Evolutionary conservation across 2,888 invertebrate genomes (phyloP), one percentile per base, ranked within the genome.

Genomic region (Timandra comae): DNA sequence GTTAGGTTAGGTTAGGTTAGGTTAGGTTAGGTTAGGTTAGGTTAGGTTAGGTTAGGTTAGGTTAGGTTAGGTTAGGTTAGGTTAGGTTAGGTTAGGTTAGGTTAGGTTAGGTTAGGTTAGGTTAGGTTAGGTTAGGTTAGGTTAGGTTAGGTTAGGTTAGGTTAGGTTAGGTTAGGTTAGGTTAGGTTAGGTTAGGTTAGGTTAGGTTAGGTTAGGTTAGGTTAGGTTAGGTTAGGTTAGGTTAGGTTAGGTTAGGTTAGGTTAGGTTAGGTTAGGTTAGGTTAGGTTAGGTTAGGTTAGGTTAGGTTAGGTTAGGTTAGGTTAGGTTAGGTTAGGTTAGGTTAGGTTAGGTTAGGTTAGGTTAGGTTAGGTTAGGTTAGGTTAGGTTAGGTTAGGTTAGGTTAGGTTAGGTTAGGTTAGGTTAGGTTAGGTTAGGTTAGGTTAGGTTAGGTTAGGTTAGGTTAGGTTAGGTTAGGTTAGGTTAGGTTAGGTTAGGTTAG

Each of bases 191-290:
- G 38, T 39, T 39, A 31, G 35, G 38, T 39, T 34, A 34, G 35
- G 35, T 38, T 38, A 35, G 38, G 38, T 38, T 38, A 38, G 34
- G 34, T 33, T 35, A 32, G 32, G 39, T 39, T 39, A 39, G 39
- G 39, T 39, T 39, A 35, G 35, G 35, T 35, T 39, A 35, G 32
- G 39, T 35, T 39, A 33, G 35, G 39, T 35, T 39, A 32, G 32
- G 35, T 29, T 35, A 30, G 35, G 35, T 35, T 35, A 35, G 29
- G 35, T 39, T 39, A 35, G 29, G 39, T 35, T 35, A 35, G 35
- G 35, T 39, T 39, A 39, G 35, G 39, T 39, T 30, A 35, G 38
- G 38, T 39, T 39, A 35, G 38, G 38, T 39, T 39, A 38, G 33
- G 37, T 38, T 38, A 33, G 33, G 33, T 38, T 37, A 33, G 37